Conservation (phyloP, 1,140 invertebrate genomes). For the Ruditapes philippinarum region DNA sequence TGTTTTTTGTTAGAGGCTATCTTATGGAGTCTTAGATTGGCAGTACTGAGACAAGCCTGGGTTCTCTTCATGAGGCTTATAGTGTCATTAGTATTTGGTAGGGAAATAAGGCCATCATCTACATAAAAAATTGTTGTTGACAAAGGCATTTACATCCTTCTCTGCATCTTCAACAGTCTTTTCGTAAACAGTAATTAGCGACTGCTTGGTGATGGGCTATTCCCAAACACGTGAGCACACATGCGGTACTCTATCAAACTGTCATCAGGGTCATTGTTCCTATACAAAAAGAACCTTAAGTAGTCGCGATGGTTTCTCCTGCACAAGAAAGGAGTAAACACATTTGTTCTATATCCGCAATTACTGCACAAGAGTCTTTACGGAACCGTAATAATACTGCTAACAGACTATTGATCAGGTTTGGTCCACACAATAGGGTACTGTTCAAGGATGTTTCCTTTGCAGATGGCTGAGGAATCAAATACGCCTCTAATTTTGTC, state of each 20-base stretch:
- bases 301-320: background rate
- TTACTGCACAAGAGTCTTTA: slow-evolving; percentile 37
- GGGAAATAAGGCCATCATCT: background rate
- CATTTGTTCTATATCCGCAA: slow-evolving; percentile 47
- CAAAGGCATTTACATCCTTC: slow-evolving; percentile 42
- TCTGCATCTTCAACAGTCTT: background rate
- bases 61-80: background rate
- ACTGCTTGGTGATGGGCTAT: slow-evolving; percentile 26
- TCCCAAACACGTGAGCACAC: slow-evolving; percentile 61
- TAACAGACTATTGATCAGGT: slow-evolving; percentile 24
- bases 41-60: background rate
- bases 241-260: slow-evolving; percentile 49
- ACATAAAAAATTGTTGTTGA: slow-evolving; percentile 58
- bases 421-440: slow-evolving; percentile 1
- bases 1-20: background rate
- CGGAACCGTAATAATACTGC: slow-evolving; percentile 65
- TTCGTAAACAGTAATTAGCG: slow-evolving; percentile 21
- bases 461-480: slow-evolving; percentile 40
- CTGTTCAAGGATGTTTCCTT: slow-evolving; percentile 53
- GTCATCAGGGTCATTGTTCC: slow-evolving; percentile 6
- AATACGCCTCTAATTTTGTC: slow-evolving; percentile 58
- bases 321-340: background rate
- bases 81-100: background rate
- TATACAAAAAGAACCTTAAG: slow-evolving; percentile 45
- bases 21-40: background rate